Conservation (phyloP, 2,888 invertebrate species). For the Brenthis ino region DNA sequence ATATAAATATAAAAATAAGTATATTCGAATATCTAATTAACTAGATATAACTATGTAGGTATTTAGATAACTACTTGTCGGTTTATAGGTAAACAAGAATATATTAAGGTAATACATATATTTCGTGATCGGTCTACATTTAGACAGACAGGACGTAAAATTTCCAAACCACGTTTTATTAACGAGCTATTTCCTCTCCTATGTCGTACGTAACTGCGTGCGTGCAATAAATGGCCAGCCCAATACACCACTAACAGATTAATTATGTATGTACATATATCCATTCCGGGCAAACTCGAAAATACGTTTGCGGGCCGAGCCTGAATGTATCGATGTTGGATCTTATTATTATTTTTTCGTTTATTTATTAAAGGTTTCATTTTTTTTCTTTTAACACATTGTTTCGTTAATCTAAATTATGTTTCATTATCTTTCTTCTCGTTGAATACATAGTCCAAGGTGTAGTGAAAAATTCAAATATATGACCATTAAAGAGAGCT, state of each 20-base stretch:
- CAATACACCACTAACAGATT: slow-evolving; percentile 48
- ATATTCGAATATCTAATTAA: too few species aligned
- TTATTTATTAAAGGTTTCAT: background rate
- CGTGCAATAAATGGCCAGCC: slow-evolving; percentile 38
- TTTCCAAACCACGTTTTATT: slow-evolving; percentile 37
- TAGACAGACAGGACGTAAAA: slow-evolving; percentile 35
- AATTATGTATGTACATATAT: slow-evolving; percentile 62
- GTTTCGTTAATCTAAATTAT: background rate
- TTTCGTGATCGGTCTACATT: slow-evolving; percentile 22
- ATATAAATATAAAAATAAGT: too few species aligned
- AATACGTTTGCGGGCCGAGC: slow-evolving; percentile 36
- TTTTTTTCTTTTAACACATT: background rate
- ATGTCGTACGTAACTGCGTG: slow-evolving; percentile 37
- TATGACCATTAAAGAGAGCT: slow-evolving; percentile 35
- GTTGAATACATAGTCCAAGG: slow-evolving; percentile 29
- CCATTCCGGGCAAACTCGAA: slow-evolving; percentile 51
- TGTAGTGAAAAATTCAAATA: slow-evolving; percentile 38
- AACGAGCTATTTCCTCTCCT: slow-evolving; percentile 38
- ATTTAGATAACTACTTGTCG: too few species aligned
- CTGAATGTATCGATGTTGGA: slow-evolving; percentile 31
- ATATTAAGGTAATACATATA: slow-evolving; percentile 3
- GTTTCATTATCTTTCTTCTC: slow-evolving; percentile 6
- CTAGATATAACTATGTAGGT: too few species aligned
- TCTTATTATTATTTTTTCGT: slow-evolving; percentile 28
- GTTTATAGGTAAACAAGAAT: slow-evolving; percentile 15